Percentiles rank a stretch among this genome's conserved stretches.
Evolutionary conservation across 1,140 invertebrate species (phyloP).

Genomic region (Megalopta genalis): DNA sequence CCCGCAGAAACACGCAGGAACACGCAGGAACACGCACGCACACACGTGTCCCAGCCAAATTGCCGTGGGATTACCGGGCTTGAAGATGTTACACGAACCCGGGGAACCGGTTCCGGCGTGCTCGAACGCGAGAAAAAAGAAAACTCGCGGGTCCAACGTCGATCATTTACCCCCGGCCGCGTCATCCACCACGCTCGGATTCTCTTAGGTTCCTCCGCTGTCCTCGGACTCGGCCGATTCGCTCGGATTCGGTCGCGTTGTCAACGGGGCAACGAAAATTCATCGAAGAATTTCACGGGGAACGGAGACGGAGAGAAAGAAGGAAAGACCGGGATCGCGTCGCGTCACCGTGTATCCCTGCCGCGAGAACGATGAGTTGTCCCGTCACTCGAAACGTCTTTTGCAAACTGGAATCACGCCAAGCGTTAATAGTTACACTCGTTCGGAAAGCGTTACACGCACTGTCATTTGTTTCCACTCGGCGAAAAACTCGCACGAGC

Average conservation of each 20-base stretch:
- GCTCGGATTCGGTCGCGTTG: background rate
- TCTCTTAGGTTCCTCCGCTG: constrained; percentile 32
- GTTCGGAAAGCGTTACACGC: constrained; percentile 23
- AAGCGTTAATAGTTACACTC: constrained; percentile 40
- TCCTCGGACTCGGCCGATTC: background rate
- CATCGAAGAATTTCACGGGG: background rate
- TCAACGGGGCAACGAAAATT: background rate
- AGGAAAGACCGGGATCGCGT: too few relatives aligned
- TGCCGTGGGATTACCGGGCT: constrained; percentile 63
- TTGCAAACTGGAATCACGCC: constrained; percentile 41
- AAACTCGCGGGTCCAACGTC: constrained; percentile 34
- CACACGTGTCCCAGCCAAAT: constrained; percentile 49
- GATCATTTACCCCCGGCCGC: constrained; percentile 48
- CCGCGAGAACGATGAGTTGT: constrained; percentile 16
- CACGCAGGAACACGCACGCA: too few relatives aligned
- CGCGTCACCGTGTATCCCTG: too few relatives aligned
- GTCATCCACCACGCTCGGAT: constrained; percentile 20
- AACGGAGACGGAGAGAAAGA: too few relatives aligned
- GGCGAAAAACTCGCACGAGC: background rate
- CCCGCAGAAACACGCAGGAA: too few relatives aligned
- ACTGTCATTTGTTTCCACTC: constrained; percentile 1
- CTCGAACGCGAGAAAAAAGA: constrained; percentile 22
- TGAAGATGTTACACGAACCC: constrained; percentile 61
- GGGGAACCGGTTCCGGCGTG: constrained; percentile 54
- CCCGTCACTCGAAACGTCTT: constrained; percentile 27